A percentile compares a stretch with the other conserved stretches of the same genome.
These are phyloP conservation scores for Cantharis rustica DNA, from an alignment of 2,888 invertebrate genomes.

Conservation along the genomic window DNA sequence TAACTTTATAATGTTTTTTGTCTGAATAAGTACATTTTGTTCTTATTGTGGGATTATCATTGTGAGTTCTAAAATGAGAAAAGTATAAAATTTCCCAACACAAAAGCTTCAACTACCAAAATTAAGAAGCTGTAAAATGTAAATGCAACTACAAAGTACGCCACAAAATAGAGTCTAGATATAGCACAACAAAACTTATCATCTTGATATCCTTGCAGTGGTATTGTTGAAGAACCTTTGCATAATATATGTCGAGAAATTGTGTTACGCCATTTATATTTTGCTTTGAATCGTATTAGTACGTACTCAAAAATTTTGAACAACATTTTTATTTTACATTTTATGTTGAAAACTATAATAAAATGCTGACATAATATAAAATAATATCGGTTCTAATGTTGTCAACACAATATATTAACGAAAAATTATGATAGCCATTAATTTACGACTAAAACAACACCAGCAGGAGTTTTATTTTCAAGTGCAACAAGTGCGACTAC, in stretches of 20 bases:
- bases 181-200: neutral
- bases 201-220: neutral
- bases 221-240: neutral
- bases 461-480: neutral
- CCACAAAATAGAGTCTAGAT: neutral
- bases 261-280: neutral
- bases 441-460: neutral
- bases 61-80: neutral
- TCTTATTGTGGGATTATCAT: neutral
- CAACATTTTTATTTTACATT: neutral
- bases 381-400: neutral
- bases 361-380: neutral
- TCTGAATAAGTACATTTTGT: neutral
- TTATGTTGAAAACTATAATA: neutral
- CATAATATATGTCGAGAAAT: neutral
- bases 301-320: neutral
- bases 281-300: neutral
- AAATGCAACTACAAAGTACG: neutral
- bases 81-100: neutral
- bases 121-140: neutral
- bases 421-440: neutral
- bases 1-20: neutral
- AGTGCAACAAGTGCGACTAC: neutral
- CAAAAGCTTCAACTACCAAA: neutral
- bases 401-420: neutral